Evolutionary conservation across 2,797 vertebrate genomes (phyloP), one percentile per base, ranked within the genome.

Genomic region (Psittacula derbiana): DNA sequence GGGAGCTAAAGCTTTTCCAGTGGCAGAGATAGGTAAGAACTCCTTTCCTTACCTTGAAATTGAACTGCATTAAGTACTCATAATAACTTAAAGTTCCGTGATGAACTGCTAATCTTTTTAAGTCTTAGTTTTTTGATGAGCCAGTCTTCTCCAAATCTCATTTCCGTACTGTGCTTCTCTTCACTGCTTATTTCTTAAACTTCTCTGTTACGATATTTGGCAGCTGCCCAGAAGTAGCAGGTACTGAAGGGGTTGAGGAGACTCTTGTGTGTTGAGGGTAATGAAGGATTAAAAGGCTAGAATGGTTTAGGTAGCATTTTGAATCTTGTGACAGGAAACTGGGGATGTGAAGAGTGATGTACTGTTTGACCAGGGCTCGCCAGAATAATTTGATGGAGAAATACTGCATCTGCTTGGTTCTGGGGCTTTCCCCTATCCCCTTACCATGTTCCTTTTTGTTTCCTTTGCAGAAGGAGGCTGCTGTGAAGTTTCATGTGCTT

Each of bases 401-500:
- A 20, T 4, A 15, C 25, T 64, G 4, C 38, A 40, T 80, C 38
- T 60, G 3, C 19, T 74, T 44, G 84, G 30, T 57, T 31, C n/a
- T 28, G 16, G 20, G 15, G 4, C 10, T 28, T 12, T 66, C 40
- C 24, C 38, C 72, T 52, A 15, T 62, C 13, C 21, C 6, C 2
- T 62, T 43, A 83, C 47, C 11, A 6, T 62, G 12, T 71, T 76
- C 47, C 21, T 60, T 10, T 28, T 83, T 61, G 23, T 58, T 79
- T 58, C 20, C 43, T 93, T 93, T 95, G 95, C 97, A 99, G 99
- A 99, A 99, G 98, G 99, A 99, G 96, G 99, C 99, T 18, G 97
- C 98, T 25, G 98, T 99, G 81, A 99, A 99, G 93, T 99, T 99
- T 91, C 99, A 99, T 0, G 99, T 99, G 85, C 97, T 99, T 79